Base-by-base conservation (phyloP, 2,113 vertebrate genomes). In the Platichthys flesus region DNA sequence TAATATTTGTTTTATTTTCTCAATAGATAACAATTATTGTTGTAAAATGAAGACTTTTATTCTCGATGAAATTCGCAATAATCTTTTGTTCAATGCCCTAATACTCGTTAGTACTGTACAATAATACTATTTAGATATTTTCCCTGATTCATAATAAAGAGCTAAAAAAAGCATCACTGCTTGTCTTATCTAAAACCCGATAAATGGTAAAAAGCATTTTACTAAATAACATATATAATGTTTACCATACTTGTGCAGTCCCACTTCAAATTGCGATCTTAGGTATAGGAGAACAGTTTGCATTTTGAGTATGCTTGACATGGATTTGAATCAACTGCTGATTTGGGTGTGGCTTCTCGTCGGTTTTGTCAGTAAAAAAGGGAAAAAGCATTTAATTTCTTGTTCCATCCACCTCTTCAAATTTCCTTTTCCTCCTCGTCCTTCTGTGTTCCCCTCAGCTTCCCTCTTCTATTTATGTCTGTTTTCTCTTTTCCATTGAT, bases 401-500 rank as follows among this genome's bases (percentile, higher is more conserved):
- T 61, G 10, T 23, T 56, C 20, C 21, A 55, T 78, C 52, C 59
- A 42, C 62, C 28, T 63, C 51, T 24, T 64, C 64, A 9, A 24
- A 20, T 72, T 24, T 72, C 12, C n/a, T 47, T 74, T 56, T 49
- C 71, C 51, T 77, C 54, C 0, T 71, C 61, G 52, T 58, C 24
- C 21, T 4, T 79, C 31, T 73, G n/a, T 67, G 24, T 73, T 65
- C 16, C 28, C n/a, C 4, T 73, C 31, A n/a, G n/a, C 9, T 72
- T 52, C 55, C 15, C 54, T 2, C 26, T 13, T 82, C 18, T 74
- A 0, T 69, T 64, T 67, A 2, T 78, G 7, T 84, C 35, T 71
- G 1, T 66, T 59, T 79, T 71, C 26, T 79, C 26, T 72, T 37
- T 83, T 72, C 37, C 21, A 20, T 56, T 85, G 67, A 82, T 90